These are phyloP conservation scores for Coilia nasus DNA, from an alignment of 2,797 vertebrate species.

Conservation along the genomic window DNA sequence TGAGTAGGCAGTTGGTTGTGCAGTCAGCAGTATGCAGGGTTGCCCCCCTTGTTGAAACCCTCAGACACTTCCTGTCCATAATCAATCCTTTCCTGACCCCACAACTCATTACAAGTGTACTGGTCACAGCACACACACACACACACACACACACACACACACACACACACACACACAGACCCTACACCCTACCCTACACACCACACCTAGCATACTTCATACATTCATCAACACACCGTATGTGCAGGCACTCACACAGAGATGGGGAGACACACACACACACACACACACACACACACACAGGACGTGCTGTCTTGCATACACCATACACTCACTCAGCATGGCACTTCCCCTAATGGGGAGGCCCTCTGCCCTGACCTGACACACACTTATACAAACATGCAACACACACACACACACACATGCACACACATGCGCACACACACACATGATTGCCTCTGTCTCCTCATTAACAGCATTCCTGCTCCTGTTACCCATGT, in stretches of 20 bases:
- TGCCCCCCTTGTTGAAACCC: background rate
- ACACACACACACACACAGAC: conserved; percentile 21
- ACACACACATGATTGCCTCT: background rate
- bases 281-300: conserved; percentile 18
- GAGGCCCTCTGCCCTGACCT: background rate
- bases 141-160: conserved; percentile 1
- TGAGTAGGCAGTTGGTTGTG: background rate
- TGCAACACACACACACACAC: background rate
- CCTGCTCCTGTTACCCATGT: background rate
- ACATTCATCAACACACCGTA: conserved; percentile 29
- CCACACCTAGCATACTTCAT: background rate
- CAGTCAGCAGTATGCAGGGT: background rate
- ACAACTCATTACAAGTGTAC: background rate
- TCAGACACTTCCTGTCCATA: conserved; percentile 2
- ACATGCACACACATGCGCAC: background rate
- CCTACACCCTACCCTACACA: conserved; percentile 7
- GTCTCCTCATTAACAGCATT: background rate
- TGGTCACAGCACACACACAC: background rate
- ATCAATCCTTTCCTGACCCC: conserved; percentile 5
- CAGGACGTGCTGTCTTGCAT: background rate
- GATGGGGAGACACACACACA: conserved; percentile 31
- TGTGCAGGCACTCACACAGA: background rate
- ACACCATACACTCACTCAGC: conserved; percentile 16
- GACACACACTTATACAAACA: background rate
- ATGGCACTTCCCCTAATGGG: background rate